Conservation (phyloP, 2,888 invertebrate species). For the Caenorhabditis sp. region DNA sequence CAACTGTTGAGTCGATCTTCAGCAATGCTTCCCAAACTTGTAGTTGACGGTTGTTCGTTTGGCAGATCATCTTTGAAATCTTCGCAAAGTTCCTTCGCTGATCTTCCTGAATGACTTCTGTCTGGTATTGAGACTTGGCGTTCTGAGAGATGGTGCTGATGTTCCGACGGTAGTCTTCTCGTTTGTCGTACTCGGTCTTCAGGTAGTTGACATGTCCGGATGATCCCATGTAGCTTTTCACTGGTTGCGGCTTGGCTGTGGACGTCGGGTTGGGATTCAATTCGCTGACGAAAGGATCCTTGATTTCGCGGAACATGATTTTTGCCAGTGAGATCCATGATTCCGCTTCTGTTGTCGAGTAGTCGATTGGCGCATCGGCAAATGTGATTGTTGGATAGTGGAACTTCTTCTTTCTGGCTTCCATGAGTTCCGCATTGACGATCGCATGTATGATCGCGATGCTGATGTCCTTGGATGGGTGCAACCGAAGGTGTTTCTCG, state of each 20-base stretch:
- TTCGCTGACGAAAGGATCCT: no score
- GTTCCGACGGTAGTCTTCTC: neutral
- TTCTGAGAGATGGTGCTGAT: neutral
- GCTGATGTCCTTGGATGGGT: conserved; percentile 15
- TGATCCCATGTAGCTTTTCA: neutral
- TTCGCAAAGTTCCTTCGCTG: neutral
- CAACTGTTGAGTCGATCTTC: neutral
- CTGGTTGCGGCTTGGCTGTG: neutral
- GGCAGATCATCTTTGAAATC: neutral
- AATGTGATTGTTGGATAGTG: conserved; percentile 1
- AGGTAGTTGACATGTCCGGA: neutral
- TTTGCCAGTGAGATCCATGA: conserved; percentile 6
- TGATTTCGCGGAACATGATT: neutral
- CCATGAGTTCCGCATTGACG: neutral
- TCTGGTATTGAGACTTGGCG: neutral
- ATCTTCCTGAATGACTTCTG: neutral
- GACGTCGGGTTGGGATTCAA: neutral
- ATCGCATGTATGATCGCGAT: neutral
- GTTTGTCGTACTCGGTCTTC: neutral
- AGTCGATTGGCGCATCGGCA: neutral
- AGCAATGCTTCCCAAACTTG: neutral
- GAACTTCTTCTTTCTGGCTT: neutral
- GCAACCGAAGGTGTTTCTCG: neutral
- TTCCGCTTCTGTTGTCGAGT: conserved; percentile 4
- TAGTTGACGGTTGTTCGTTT: neutral